Base-by-base conservation (phyloP, 2,113 vertebrate genomes). In the Calypte anna region DNA sequence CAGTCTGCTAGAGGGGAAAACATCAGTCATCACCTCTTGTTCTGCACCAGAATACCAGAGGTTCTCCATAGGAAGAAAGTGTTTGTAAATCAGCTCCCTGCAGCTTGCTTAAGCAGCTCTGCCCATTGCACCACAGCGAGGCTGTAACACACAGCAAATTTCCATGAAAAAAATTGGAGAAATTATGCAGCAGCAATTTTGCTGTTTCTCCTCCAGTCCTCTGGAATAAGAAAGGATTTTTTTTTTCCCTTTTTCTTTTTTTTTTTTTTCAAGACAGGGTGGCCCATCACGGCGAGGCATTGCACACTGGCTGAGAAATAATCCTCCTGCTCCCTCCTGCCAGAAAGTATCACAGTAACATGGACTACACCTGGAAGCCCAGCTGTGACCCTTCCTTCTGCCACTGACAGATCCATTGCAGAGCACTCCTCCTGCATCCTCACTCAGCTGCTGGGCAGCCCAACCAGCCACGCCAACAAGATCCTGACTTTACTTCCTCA, bases 41-140 rank as follows among this genome's bases (percentile, higher is more conserved):
- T 91, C 53, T 64, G 64, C 61, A 75, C 68, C 48, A 90, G 75
- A 82, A 55, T 59, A 89, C 70, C 90, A 95, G 87, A 93, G 79
- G 43, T 30, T 91, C 82, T 63, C 95, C 50, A 85, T 2, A 62
- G 90, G 96, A 92, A 15, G 58, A 73, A 53, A 73, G 38, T 0
- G 0, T 68, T 93, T 77, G 82, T 85, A 96, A 97, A 94, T 91
- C 95, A 94, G 73, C 85, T 94, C 90, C 90, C 85, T 30, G 75
- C 85, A 78, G 94, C 85, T 93, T 67, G 28, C 61, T 70, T 89
- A 55, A 91, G 89, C 84, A 55, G 67, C 72, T 85, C 79, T 79
- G 89, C 84, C 64, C 90, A 30, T 20, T 70, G 78, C 86, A 64
- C 58, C 27, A 18, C 86, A 10, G 7, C 69, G 84, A 87, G 51